Evolutionary conservation across 2,888 invertebrate genomes (phyloP), one percentile per base, ranked within the genome.

Genomic region (Mesoligia furuncula): DNA sequence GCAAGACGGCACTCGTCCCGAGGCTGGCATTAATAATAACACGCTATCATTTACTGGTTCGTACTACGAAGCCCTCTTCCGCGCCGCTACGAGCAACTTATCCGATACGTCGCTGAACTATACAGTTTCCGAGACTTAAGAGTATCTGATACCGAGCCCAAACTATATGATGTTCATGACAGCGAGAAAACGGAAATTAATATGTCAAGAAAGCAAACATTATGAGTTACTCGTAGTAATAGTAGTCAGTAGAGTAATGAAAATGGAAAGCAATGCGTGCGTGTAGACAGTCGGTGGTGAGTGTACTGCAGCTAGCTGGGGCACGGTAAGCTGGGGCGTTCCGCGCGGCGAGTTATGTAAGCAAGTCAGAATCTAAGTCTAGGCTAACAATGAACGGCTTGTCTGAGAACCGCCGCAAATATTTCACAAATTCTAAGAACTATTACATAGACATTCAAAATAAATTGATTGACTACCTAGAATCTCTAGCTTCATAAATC

Each of bases 1-100:
- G 51, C 36, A 11, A n/a, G n/a, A n/a, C n/a, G n/a, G n/a, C n/a
- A n/a, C 67, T 31, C 51, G 42, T 80, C 84, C 72, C 67, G 73
- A 73, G 66, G 77, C 81, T 45, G 20, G 8, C 36, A 57, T 67
- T 62, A 27, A 65, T 80, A 83, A 73, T 76, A 80, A 64, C 70
- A 57, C 61, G 76, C 67, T 84, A 84, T 84, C 73, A 57, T 73
- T 67, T 59, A 80, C 80, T 36, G 67, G 67, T 62, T 73, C n/a
- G 65, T 65, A n/a, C 8, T 13, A 20, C 42, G 42, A 78, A 68
- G 59, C 71, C 51, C 20, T 48, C 59, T 54, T 17, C 24, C 51
- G 48, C 62, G 62, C 48, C 15, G 39, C 70, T 39, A 51, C 54
- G 17, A 39, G 31, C 13, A 61, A 42, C 64, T 31, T 27, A 62